These are phyloP conservation scores for Grallaria varia DNA, from an alignment of 2,113 vertebrate genomes.

Conservation along the genomic window DNA sequence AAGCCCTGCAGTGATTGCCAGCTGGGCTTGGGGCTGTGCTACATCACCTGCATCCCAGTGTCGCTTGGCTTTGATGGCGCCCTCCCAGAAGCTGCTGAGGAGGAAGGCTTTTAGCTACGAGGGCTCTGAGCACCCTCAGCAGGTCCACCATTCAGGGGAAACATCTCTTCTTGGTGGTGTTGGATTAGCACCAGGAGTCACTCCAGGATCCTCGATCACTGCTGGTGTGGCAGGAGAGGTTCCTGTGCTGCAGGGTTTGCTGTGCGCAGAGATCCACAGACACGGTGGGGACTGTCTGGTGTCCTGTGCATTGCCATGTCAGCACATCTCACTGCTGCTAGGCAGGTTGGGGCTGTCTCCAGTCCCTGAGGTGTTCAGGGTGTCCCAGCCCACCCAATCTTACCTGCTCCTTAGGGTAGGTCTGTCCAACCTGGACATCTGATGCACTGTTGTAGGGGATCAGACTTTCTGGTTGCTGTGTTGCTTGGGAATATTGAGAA, in stretches of 20 bases:
- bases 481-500: not conserved
- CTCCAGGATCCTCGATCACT: not conserved
- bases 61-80: not conserved
- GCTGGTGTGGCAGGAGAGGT: not conserved
- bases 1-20: not conserved
- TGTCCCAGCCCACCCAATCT: not conserved
- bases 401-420: not conserved
- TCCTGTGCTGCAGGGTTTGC: not conserved
- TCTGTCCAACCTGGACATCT: not conserved
- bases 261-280: fast-evolving
- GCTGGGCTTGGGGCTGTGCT: not conserved
- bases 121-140: not conserved
- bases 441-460: not conserved
- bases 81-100: not conserved
- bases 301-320: not conserved
- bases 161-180: not conserved
- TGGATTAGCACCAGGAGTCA: not conserved
- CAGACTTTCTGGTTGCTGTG: not conserved
- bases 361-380: not conserved
- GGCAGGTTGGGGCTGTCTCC: not conserved
- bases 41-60: not conserved
- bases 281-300: not conserved
- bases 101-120: not conserved
- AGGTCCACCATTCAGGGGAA: not conserved
- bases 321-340: not conserved